Base-by-base conservation (phyloP, 1,140 invertebrate genomes). In the Sitophilus oryzae region DNA sequence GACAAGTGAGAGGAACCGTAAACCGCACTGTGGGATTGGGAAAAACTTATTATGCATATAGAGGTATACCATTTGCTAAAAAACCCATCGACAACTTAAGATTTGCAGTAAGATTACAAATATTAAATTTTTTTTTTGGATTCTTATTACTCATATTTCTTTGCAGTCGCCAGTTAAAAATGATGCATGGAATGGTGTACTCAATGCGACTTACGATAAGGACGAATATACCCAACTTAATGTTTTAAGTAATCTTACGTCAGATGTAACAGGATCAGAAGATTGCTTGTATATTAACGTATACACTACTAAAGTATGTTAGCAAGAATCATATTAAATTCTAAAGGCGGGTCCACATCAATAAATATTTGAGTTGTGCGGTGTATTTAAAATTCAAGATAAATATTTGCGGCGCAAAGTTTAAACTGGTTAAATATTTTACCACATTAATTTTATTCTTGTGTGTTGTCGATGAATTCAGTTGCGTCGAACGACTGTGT, bases 271-370 rank as follows among this genome's bases (percentile, higher is more conserved):
- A 20, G 52, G 52, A 20, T 11, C 23, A 2, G 52, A 55, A 38
- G 52, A 55, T 25, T 55, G 52, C 15, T 35, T 55, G 8, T 41
- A 48, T 25, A 42, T 55, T 43, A 55, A 55, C 35, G 52, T 55
- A 8, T 55, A 48, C 16, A 49, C 46, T 21, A n/a, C 52, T 11
- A 19, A 43, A 21, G 52, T 53, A 46, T 36, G 50, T 19, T 19
- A 6, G 11, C 25, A 30, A n/a, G n/a, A n/a, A n/a, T n/a, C n/a
- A n/a, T n/a, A n/a, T n/a, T n/a, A n/a, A n/a, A n/a, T n/a, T n/a
- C n/a, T n/a, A n/a, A n/a, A n/a, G n/a, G n/a, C n/a, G n/a, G n/a
- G n/a, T n/a, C n/a, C n/a, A n/a, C n/a, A n/a, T n/a, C n/a, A n/a
- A n/a, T n/a, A n/a, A n/a, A n/a, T n/a, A n/a, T n/a, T n/a, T n/a